Evolutionary conservation across 1,140 invertebrate species (phyloP).

Genomic region (Drosophila ficusphila): DNA sequence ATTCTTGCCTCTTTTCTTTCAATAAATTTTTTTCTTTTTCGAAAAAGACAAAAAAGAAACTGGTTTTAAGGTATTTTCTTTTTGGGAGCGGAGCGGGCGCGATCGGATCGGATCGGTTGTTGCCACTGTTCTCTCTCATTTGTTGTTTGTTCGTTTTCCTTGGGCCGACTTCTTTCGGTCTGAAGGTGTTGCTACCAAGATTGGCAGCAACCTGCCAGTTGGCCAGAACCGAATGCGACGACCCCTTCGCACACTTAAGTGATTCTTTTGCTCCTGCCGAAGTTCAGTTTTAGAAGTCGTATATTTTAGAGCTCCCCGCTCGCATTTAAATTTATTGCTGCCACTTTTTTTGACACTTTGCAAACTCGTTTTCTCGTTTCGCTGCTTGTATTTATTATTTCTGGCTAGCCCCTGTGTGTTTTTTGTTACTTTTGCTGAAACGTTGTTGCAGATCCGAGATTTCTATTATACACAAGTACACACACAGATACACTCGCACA

Average conservation of each 20-base stretch:
- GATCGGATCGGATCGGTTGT: constrained; percentile 44
- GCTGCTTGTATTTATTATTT: constrained; percentile 50
- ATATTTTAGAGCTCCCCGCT: constrained; percentile 12
- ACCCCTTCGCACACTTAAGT: constrained; percentile 59
- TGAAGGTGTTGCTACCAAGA: constrained; percentile 55
- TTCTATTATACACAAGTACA: constrained; percentile 63
- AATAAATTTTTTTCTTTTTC: constrained; percentile 60
- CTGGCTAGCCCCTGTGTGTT: constrained; percentile 22
- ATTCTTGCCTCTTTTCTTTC: constrained; percentile 71
- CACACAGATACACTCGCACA: constrained; percentile 18
- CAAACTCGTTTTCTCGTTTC: constrained; percentile 69
- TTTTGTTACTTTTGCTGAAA: constrained; percentile 32
- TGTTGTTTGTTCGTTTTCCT: constrained; percentile 34
- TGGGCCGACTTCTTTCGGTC: constrained; percentile 4
- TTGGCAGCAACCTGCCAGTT: constrained; percentile 63
- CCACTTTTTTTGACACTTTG: constrained; percentile 79
- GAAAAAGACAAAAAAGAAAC: constrained; percentile 63
- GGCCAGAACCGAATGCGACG: constrained; percentile 34
- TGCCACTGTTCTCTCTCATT: constrained; percentile 52
- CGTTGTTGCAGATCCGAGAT: constrained; percentile 62
- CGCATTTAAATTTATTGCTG: constrained; percentile 69
- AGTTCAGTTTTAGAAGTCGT: constrained; percentile 35
- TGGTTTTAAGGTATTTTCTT: constrained; percentile 84
- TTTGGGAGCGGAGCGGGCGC: constrained; percentile 37
- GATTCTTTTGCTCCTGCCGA: constrained; percentile 73